phyloP scores from a whole-genome alignment of 2,113 vertebrate species.

The Pseudopipra pipra region DNA sequence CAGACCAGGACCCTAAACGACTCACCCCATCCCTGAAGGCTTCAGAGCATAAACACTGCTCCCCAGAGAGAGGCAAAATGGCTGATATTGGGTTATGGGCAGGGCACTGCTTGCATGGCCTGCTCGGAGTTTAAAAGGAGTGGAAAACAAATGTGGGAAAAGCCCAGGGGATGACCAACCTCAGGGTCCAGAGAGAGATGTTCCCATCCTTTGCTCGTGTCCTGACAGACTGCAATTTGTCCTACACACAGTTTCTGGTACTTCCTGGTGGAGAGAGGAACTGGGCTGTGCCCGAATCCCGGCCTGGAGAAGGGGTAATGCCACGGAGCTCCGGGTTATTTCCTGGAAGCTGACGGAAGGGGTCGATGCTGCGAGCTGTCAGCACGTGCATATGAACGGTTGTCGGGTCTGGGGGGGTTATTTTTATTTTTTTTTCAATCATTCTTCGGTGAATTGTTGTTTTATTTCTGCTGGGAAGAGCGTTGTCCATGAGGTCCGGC shows the following conservation, averaged over 20 bases:
- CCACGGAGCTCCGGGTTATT: neutral
- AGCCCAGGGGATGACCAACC: slow-evolving; percentile 18
- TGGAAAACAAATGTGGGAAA: neutral
- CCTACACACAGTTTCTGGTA: neutral
- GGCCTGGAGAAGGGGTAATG: neutral
- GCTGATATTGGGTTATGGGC: neutral
- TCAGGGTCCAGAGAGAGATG: slow-evolving; percentile 36
- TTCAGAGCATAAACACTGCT: neutral
- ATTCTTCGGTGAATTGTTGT: neutral
- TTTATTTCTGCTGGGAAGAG: neutral
- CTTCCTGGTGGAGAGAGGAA: neutral
- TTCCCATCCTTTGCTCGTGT: slow-evolving; percentile 35
- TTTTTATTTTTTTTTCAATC: neutral
- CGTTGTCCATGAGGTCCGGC: slow-evolving; percentile 44
- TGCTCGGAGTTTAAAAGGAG: neutral
- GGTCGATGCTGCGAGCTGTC: slow-evolving; percentile 9
- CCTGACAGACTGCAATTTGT: slow-evolving; percentile 40
- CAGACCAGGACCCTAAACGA: neutral
- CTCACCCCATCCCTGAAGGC: neutral
- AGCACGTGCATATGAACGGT: neutral
- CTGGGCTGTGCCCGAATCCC: neutral
- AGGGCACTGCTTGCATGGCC: neutral
- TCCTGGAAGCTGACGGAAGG: slow-evolving; percentile 17
- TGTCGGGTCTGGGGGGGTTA: neutral
- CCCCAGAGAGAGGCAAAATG: neutral